Conservation (phyloP, 2,113 vertebrate species). For the Uropsilus gracilis region DNA sequence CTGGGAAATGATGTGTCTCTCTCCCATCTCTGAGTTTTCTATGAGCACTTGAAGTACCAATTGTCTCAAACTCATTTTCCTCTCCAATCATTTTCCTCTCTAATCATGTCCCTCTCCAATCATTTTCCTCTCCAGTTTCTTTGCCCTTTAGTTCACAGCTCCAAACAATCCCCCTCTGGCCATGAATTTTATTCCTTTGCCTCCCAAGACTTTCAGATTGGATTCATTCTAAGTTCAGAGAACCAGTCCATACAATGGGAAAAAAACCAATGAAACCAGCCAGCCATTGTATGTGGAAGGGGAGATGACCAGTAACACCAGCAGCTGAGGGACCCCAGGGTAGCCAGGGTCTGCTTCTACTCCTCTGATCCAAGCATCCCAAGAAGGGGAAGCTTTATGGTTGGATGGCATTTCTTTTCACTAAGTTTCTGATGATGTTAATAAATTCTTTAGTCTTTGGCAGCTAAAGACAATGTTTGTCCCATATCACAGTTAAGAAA, state of each 20-base stretch:
- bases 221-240: conserved; percentile 19
- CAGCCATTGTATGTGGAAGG: background rate
- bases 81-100: conserved; percentile 72
- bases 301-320: background rate
- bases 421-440: conserved; percentile 36
- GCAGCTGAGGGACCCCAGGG: background rate
- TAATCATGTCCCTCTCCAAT: conserved; percentile 71
- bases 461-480: conserved; percentile 40
- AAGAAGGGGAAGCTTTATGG: background rate
- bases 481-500: conserved; percentile 25
- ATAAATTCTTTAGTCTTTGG: conserved; percentile 51
- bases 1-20: conserved; percentile 64
- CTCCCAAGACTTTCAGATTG: conserved; percentile 40
- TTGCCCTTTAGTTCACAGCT: conserved; percentile 38
- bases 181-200: background rate
- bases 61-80: conserved; percentile 76
- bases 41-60: conserved; percentile 60
- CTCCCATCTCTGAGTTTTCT: conserved; percentile 60
- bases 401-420: conserved; percentile 19
- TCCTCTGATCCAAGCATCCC: background rate
- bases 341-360: background rate
- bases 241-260: conserved; percentile 6
- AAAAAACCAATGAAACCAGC: conserved; percentile 31
- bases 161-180: conserved; percentile 42
- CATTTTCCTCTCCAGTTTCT: conserved; percentile 64